Evolutionary conservation across 2,797 vertebrate species (phyloP), one percentile per base, ranked within the genome.

Genomic region (Sebastes matsubarae): DNA sequence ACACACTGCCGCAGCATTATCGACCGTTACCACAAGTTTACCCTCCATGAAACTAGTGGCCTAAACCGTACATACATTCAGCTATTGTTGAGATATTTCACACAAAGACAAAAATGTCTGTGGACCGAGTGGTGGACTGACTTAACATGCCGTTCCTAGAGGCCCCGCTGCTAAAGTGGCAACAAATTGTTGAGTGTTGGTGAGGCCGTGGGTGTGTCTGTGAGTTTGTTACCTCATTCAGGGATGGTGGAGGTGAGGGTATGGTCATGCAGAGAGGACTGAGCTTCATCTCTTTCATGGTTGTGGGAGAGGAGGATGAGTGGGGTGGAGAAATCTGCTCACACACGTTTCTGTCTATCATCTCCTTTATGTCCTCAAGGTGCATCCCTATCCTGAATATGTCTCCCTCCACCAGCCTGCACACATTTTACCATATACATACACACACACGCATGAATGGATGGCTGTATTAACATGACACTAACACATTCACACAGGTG

Each of bases 381-480:
- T 95, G 85, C 94, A 96, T 97, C 73, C 97, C 97, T 88, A 97
- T 93, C 87, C 93, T 96, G 89, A 97, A 98, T 88, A 98, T 97
- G 90, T 96, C 92, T 73, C 97, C 96, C 92, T 99, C 98, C 69
- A 97, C 90, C 86, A 94, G 93, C 91, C 98, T 98, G 82, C 25
- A 84, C 55, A 54, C 5, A 1, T 24, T 64, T 59, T 66, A 34
- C 83, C 67, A 81, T 8, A 67, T 36, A 85, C 71, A 79, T 0
- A 34, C 32, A 46, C 5, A 84, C n/a, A 66, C 8, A 52, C 14
- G 68, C n/a, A 63, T 4, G 2, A 4, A 42, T 25, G 8, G 66
- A 66, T 36, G 10, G 25, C n/a, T 36, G 20, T 24, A 57, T 42
- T 59, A 27, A 65, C 25, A 46, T 29, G 5, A 61, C 1, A 57